phyloP scores from a whole-genome alignment of 2,113 vertebrate genomes.

The Apistogramma diplotaenia region DNA sequence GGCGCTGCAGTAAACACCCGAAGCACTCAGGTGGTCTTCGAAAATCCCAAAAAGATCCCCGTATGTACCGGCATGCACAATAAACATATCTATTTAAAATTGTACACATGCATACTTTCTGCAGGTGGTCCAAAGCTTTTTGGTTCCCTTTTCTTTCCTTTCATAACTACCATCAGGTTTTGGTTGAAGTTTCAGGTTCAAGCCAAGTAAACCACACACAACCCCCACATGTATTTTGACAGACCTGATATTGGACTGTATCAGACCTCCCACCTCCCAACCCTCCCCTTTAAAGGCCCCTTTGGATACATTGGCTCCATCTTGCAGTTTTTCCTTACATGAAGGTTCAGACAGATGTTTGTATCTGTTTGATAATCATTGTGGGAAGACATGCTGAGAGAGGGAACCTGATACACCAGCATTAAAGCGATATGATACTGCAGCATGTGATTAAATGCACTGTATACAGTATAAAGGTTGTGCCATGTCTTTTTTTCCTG shows the following conservation, averaged over 20 bases:
- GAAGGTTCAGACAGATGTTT: slow-evolving; percentile 53
- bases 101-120: neutral
- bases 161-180: slow-evolving; percentile 39
- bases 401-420: slow-evolving; percentile 3
- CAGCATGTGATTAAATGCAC: neutral
- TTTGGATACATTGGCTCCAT: slow-evolving; percentile 44
- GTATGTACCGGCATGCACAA: neutral
- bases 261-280: neutral
- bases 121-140: slow-evolving; percentile 43
- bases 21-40: slow-evolving; percentile 33
- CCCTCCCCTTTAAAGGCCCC: slow-evolving; percentile 16
- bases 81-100: slow-evolving; percentile 26
- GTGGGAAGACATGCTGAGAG: slow-evolving; percentile 5
- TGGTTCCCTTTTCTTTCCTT: slow-evolving; percentile 1
- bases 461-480: neutral
- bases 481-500: neutral
- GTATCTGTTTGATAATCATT: slow-evolving; percentile 43
- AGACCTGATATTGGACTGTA: slow-evolving; percentile 29
- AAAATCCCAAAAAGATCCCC: neutral
- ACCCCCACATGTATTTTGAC: slow-evolving; percentile 23
- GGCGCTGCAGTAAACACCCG: slow-evolving; percentile 20
- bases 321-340: slow-evolving; percentile 40
- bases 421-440: slow-evolving; percentile 1
- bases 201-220: slow-evolving; percentile 9
- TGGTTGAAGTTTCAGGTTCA: slow-evolving; percentile 43